phyloP scores from a whole-genome alignment of 2,888 invertebrate species.

The Tupiocoris notatus region DNA sequence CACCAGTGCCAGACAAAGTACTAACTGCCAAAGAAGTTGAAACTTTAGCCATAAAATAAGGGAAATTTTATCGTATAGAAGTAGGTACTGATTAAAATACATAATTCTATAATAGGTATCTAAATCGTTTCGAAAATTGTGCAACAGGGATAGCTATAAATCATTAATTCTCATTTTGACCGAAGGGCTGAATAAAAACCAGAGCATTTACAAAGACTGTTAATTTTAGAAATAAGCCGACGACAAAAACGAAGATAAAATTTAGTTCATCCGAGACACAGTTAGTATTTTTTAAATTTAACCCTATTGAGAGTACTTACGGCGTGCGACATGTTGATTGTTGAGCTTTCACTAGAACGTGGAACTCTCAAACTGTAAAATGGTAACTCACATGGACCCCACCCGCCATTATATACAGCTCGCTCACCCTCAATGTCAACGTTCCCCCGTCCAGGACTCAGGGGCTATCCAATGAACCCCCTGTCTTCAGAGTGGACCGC shows the following conservation, averaged over 20 bases:
- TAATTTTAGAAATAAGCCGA: too few relatives aligned
- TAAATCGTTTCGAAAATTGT: too few relatives aligned
- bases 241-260: too few relatives aligned
- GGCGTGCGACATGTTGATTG: slow-evolving; percentile 36
- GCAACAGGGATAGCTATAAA: too few relatives aligned
- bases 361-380: slow-evolving; percentile 34
- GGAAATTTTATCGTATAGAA: too few relatives aligned
- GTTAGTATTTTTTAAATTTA: too few relatives aligned
- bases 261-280: too few relatives aligned
- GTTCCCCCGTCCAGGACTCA: background rate
- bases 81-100: too few relatives aligned
- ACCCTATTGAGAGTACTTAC: slow-evolving; percentile 10
- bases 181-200: too few relatives aligned
- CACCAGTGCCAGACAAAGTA: slow-evolving; percentile 43
- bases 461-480: background rate
- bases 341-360: slow-evolving; percentile 33
- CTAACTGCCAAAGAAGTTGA: slow-evolving; percentile 25
- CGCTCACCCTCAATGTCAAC: slow-evolving; percentile 23
- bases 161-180: too few relatives aligned
- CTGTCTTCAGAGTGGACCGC: background rate
- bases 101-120: too few relatives aligned
- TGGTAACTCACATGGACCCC: slow-evolving; percentile 19
- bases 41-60: background rate
- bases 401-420: slow-evolving; percentile 24
- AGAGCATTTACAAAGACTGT: too few relatives aligned